Evolutionary conservation across 2,113 vertebrate species (phyloP).

Genomic region (Felis chaus): DNA sequence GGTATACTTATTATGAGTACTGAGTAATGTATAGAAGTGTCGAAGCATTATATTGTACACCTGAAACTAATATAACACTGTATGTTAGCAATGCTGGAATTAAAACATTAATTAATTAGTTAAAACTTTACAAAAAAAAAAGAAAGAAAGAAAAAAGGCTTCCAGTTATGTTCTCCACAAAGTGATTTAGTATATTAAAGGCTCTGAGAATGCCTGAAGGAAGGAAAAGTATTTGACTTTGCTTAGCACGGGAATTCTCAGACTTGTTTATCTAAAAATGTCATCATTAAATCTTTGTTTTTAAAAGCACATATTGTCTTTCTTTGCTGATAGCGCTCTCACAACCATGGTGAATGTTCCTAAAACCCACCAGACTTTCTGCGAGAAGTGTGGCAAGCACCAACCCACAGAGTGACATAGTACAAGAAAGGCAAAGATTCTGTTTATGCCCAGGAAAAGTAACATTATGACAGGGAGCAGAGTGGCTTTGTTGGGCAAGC

Average conservation of each 20-base stretch:
- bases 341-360: constrained; percentile 92
- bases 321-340: too few species aligned
- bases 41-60: background rate
- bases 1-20: background rate
- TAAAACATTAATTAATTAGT: background rate
- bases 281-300: background rate
- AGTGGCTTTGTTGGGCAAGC: constrained; percentile 97
- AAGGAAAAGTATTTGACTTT: background rate
- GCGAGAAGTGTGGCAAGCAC: constrained; percentile 98
- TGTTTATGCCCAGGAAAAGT: constrained; percentile 95
- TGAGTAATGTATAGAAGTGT: background rate
- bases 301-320: background rate
- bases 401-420: constrained; percentile 98
- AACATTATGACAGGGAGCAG: constrained; percentile 96
- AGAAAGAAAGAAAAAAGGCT: background rate
- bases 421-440: constrained; percentile 99
- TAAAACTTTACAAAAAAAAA: background rate
- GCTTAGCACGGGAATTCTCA: background rate
- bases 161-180: background rate
- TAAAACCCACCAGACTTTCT: constrained; percentile 97
- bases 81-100: background rate
- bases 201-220: background rate
- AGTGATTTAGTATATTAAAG: background rate
- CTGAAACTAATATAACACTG: background rate
- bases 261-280: background rate